Conservation (phyloP, 1,140 invertebrate species). For the Pseudomyrmex flavicornis region DNA sequence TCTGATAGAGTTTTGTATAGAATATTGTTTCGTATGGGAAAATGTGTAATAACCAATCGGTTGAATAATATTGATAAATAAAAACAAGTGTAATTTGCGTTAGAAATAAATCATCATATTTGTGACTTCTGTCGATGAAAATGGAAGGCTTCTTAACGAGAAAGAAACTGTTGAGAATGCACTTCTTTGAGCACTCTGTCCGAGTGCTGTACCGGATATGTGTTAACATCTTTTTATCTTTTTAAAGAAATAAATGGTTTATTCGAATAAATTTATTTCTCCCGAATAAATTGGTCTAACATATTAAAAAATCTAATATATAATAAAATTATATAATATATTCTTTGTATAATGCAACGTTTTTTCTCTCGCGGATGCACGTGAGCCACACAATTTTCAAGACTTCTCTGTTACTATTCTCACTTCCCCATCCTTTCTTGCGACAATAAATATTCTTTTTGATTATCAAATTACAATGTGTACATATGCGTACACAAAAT, state of each 20-base stretch:
- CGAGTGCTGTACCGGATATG: background rate
- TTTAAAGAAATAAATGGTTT: too few species aligned
- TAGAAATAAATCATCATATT: constrained; percentile 3
- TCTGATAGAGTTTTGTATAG: background rate
- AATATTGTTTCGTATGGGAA: background rate
- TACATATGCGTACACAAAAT: too few species aligned
- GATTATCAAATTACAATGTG: background rate
- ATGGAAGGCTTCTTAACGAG: background rate
- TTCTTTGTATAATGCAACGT: background rate
- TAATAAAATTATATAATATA: background rate
- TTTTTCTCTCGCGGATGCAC: background rate
- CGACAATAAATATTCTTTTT: constrained; percentile 5
- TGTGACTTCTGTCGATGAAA: constrained; percentile 16
- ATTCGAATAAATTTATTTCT: too few species aligned
- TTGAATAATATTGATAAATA: constrained; percentile 7
- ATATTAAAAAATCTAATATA: background rate
- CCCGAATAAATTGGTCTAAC: background rate
- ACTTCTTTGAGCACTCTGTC: background rate
- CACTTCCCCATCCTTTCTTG: background rate
- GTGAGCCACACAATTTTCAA: background rate
- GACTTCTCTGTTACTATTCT: background rate
- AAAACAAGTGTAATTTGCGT: background rate
- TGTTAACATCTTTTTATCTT: background rate
- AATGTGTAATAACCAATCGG: too few species aligned
- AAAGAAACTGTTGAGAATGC: background rate